Conservation (phyloP, 2,797 vertebrate species). For the Acrossocheilus wenchowensis region DNA sequence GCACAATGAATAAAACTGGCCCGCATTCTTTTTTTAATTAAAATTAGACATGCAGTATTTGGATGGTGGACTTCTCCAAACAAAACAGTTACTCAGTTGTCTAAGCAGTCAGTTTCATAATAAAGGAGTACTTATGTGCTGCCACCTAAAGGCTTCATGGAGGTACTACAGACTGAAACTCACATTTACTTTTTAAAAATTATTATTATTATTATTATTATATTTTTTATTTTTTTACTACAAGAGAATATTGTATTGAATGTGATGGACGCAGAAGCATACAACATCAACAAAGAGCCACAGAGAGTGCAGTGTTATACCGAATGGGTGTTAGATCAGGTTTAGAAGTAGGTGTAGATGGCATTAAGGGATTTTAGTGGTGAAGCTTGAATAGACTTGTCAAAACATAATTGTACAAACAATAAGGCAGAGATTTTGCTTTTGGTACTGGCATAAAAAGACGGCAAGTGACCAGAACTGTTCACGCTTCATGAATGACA, state of each 20-base stretch:
- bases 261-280: not conserved
- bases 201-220: too few relatives aligned
- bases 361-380: not conserved
- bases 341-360: not conserved
- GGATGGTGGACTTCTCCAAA: not conserved
- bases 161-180: not conserved
- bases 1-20: not conserved
- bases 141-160: not conserved
- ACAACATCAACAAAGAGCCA: not conserved
- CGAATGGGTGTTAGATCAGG: not conserved
- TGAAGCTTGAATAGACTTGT: not conserved
- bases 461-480: not conserved
- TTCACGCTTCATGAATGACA: not conserved
- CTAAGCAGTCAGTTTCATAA: not conserved
- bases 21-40: not conserved
- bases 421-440: not conserved
- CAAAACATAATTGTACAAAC: slow-evolving; percentile 10
- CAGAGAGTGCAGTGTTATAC: not conserved
- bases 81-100: not conserved
- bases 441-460: not conserved
- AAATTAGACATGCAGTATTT: not conserved
- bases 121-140: not conserved
- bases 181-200: not conserved
- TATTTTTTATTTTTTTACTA: not conserved
- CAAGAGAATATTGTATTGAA: not conserved